These are phyloP conservation scores for Cebidichthys violaceus DNA, from an alignment of 2,113 vertebrate species.

Conservation along the genomic window DNA sequence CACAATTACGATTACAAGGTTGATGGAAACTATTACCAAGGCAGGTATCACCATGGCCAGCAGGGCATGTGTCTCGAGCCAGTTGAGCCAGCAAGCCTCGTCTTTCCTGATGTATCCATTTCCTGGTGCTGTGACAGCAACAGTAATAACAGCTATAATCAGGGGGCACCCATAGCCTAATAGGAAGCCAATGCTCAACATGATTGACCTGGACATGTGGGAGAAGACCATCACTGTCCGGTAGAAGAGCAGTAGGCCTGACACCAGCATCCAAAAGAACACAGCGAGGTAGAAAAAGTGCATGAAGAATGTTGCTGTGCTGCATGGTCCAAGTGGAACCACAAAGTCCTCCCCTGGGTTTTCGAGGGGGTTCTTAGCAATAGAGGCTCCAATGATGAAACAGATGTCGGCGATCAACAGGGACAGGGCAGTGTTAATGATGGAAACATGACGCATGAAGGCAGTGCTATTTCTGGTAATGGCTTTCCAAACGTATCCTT, in stretches of 20 bases:
- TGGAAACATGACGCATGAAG: constrained; percentile 88
- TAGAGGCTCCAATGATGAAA: constrained; percentile 84
- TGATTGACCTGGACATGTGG: constrained; percentile 82
- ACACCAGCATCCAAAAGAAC: constrained; percentile 94
- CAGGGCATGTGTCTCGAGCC: constrained; percentile 86
- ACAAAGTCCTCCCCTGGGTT: constrained; percentile 18
- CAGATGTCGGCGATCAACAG: constrained; percentile 87
- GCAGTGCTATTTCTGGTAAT: constrained; percentile 85
- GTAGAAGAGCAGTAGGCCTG: constrained; percentile 89
- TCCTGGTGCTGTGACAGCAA: constrained; percentile 83
- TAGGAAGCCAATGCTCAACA: constrained; percentile 83
- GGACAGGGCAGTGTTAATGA: constrained; percentile 87
- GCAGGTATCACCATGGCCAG: constrained; percentile 88
- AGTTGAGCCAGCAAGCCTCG: constrained; percentile 90
- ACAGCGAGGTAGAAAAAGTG: constrained; percentile 91
- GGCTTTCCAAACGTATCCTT: constrained; percentile 84
- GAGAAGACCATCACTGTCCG: constrained; percentile 87
- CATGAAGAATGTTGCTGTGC: constrained; percentile 88
- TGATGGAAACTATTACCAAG: constrained; percentile 86
- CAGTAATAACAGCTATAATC: constrained; percentile 86
- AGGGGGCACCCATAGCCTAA: constrained; percentile 89
- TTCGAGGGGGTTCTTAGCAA: constrained; percentile 57
- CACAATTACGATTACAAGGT: constrained; percentile 85
- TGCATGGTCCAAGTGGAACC: constrained; percentile 75
- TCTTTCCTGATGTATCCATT: constrained; percentile 78